phyloP scores from a whole-genome alignment of 2,888 invertebrate species.

The Branchinecta sandiegonensis region DNA sequence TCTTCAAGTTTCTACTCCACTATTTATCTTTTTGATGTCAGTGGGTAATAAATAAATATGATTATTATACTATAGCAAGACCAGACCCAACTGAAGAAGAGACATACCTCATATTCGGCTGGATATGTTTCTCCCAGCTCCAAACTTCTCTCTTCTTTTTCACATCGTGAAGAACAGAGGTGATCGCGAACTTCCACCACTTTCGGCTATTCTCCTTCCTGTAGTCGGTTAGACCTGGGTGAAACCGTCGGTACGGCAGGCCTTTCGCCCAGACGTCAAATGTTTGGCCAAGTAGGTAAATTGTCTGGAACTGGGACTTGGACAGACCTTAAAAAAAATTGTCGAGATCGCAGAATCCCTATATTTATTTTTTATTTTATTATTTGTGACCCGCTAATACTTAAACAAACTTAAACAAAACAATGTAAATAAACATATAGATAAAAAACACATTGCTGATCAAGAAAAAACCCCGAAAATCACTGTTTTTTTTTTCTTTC shows the following conservation, averaged over 20 bases:
- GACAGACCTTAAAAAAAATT: not conserved
- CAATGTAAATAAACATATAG: too few relatives aligned
- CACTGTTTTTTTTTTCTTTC: too few relatives aligned
- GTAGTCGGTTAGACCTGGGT: not conserved
- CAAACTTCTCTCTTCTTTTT: not conserved
- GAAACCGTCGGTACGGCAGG: not conserved
- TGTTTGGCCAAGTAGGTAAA: not conserved
- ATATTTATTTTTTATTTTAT: too few relatives aligned
- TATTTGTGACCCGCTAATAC: too few relatives aligned
- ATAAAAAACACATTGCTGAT: too few relatives aligned
- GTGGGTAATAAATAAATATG: too few relatives aligned
- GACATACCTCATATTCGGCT: conserved; percentile 9
- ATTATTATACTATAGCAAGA: too few relatives aligned
- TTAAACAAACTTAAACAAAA: too few relatives aligned
- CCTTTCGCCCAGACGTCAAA: not conserved
- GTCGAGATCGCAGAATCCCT: too few relatives aligned
- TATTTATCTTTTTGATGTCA: too few relatives aligned
- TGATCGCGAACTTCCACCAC: conserved; percentile 3
- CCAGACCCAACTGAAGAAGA: not conserved
- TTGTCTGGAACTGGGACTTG: conserved; percentile 8
- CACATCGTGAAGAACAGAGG: not conserved
- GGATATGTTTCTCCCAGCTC: not conserved
- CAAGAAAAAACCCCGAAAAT: too few relatives aligned
- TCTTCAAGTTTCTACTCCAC: too few relatives aligned
- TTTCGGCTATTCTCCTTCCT: not conserved